Conservation (phyloP, 1,140 invertebrate genomes). For the Meloidogyne floridensis region DNA sequence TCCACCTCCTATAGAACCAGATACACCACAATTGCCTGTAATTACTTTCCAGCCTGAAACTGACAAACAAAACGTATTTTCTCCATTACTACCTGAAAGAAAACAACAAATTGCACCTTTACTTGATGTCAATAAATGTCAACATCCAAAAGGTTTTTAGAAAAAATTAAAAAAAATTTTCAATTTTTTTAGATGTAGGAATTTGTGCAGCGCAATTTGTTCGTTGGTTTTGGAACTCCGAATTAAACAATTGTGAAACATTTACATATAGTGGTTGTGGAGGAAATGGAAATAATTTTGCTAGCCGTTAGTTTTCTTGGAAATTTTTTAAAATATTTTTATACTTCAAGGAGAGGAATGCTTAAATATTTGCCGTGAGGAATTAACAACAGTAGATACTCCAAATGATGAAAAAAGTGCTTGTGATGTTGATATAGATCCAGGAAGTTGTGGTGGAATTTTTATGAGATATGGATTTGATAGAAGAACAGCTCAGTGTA, state of each 20-base stretch:
- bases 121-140: slow-evolving; percentile 50
- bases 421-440: slow-evolving; percentile 49
- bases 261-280: slow-evolving; percentile 83
- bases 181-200: slow-evolving; percentile 43
- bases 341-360: slow-evolving; percentile 56
- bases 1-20: not conserved
- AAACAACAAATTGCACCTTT: slow-evolving; percentile 8
- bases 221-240: slow-evolving; percentile 71
- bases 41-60: not conserved
- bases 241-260: slow-evolving; percentile 69
- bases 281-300: slow-evolving; percentile 78
- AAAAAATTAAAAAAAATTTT: not conserved
- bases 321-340: slow-evolving; percentile 40
- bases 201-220: slow-evolving; percentile 59
- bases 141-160: slow-evolving; percentile 47
- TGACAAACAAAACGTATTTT: not conserved
- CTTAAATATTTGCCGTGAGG: slow-evolving; percentile 54
- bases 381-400: slow-evolving; percentile 31
- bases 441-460: slow-evolving; percentile 47
- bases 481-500: slow-evolving; percentile 40
- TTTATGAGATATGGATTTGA: slow-evolving; percentile 55
- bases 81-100: not conserved
- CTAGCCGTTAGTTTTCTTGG: slow-evolving; percentile 17
- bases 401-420: slow-evolving; percentile 41
- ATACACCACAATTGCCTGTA: not conserved